Evolutionary conservation across 2,888 invertebrate genomes (phyloP).

Genomic region (Eledone cirrhosa): DNA sequence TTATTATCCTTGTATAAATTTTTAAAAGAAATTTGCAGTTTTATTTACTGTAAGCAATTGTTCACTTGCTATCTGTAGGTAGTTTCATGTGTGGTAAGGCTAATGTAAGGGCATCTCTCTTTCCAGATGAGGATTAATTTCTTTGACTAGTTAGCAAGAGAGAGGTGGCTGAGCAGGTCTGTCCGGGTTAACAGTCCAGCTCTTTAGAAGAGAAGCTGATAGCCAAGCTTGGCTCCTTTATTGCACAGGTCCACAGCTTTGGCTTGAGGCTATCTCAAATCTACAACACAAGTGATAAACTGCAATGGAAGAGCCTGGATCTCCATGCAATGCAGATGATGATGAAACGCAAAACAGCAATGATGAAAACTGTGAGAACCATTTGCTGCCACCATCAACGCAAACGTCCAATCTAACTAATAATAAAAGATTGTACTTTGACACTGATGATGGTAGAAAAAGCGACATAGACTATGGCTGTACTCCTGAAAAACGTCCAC

Average conservation of each 20-base stretch:
- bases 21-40: too few relatives aligned
- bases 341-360: not conserved
- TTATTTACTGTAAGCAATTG: too few relatives aligned
- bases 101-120: slow-evolving; percentile 30
- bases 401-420: slow-evolving; percentile 50
- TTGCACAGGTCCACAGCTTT: slow-evolving; percentile 9
- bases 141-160: slow-evolving; percentile 24
- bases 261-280: not conserved
- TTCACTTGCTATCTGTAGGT: too few relatives aligned
- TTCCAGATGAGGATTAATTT: slow-evolving; percentile 30
- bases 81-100: slow-evolving; percentile 7
- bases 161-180: slow-evolving; percentile 19
- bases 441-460: slow-evolving; percentile 48
- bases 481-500: slow-evolving; percentile 12
- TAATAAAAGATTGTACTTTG: slow-evolving; percentile 50
- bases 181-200: slow-evolving; percentile 7
- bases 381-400: slow-evolving; percentile 45
- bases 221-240: slow-evolving; percentile 15
- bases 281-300: not conserved
- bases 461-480: slow-evolving; percentile 20
- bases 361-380: not conserved
- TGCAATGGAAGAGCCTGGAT: not conserved
- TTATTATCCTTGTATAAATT: too few relatives aligned
- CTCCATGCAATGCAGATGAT: not conserved
- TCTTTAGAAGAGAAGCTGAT: slow-evolving; percentile 19